Conservation (phyloP, 2,113 vertebrate genomes). For the Lucifuga dentata region DNA sequence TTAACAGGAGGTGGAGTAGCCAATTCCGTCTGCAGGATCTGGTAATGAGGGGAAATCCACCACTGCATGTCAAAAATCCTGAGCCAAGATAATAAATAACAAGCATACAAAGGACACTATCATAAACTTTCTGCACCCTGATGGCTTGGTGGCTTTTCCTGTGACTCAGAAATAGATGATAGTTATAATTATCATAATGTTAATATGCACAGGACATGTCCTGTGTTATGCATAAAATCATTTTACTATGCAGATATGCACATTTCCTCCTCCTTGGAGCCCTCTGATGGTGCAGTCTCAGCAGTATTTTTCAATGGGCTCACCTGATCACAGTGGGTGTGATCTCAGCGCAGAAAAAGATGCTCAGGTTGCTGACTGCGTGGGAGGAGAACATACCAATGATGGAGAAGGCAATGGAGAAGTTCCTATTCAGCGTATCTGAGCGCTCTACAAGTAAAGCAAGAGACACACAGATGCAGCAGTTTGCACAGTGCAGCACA, state of each 20-base stretch:
- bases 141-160: too few species aligned
- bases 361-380: constrained; percentile 95
- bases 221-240: too few species aligned
- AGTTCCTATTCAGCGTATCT: constrained; percentile 90
- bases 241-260: background rate
- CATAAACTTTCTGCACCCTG: background rate
- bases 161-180: background rate
- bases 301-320: constrained; percentile 31
- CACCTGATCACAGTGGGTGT: constrained; percentile 98
- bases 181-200: background rate
- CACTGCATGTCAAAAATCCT: background rate
- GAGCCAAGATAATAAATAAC: background rate
- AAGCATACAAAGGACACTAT: background rate
- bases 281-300: background rate
- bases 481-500: background rate
- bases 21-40: constrained; percentile 17
- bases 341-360: constrained; percentile 98
- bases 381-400: constrained; percentile 99
- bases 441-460: constrained; percentile 83
- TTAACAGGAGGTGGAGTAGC: constrained; percentile 23
- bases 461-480: constrained; percentile 34
- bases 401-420: constrained; percentile 93
- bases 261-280: background rate
- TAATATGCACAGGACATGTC: background rate
- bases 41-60: constrained; percentile 7